Evolutionary conservation across 2,888 invertebrate genomes (phyloP).

Genomic region (Stomorhina lunata): DNA sequence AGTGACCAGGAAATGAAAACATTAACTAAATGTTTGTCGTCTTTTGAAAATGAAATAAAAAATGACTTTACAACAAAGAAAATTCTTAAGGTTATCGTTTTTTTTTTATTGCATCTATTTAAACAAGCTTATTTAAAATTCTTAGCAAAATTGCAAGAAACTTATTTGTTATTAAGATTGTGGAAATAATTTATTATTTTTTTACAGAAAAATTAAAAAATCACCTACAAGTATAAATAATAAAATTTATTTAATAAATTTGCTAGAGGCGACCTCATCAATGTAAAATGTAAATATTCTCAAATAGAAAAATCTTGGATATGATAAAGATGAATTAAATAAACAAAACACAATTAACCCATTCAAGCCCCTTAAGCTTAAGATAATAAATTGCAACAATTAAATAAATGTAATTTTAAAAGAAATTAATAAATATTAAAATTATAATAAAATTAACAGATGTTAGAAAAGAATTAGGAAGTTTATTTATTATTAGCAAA

Average conservation of each 20-base stretch:
- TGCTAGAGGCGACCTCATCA: background rate
- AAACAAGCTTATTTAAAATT: background rate
- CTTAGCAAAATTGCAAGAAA: constrained; percentile 49
- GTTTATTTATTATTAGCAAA: too few relatives aligned
- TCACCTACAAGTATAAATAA: constrained; percentile 22
- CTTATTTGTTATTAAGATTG: constrained; percentile 58
- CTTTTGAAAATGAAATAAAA: background rate
- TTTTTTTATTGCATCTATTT: too few relatives aligned
- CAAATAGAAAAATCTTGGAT: background rate
- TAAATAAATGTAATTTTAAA: background rate
- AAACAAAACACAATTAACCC: constrained; percentile 25
- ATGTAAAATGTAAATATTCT: constrained; percentile 11
- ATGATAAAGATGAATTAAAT: background rate
- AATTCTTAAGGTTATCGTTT: constrained; percentile 7
- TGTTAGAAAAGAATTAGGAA: too few relatives aligned
- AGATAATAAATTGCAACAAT: background rate
- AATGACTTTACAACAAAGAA: constrained; percentile 31
- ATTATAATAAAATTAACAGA: too few relatives aligned
- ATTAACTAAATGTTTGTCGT: constrained; percentile 6
- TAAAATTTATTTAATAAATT: background rate
- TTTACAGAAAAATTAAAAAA: constrained; percentile 17
- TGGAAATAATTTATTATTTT: background rate
- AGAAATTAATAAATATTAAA: too few relatives aligned
- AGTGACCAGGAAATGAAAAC: constrained; percentile 55
- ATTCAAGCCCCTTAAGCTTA: background rate